A percentile compares a stretch with the other conserved stretches of the same genome.
Evolutionary conservation across 2,888 invertebrate species (phyloP).

Genomic region (Agrilus biguttatus): DNA sequence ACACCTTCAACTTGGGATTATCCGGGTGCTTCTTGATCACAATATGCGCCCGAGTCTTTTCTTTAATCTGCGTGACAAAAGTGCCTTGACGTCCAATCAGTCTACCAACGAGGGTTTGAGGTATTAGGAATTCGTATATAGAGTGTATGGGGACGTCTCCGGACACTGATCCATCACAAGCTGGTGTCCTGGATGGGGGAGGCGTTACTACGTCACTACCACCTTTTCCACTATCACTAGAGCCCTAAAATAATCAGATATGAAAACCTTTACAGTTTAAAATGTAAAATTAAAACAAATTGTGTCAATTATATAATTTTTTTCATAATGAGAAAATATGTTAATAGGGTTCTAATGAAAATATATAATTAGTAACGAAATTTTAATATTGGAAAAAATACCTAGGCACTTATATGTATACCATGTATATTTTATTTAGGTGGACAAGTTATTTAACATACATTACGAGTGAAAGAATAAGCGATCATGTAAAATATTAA

Average conservation of each 20-base stretch:
- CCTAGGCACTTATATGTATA: too few species aligned
- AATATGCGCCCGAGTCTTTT: conserved; percentile 64
- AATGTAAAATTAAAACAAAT: too few species aligned
- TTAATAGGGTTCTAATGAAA: too few species aligned
- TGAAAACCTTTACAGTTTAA: neutral
- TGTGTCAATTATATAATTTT: too few species aligned
- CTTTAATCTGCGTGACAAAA: conserved; percentile 68
- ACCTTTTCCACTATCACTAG: conserved; percentile 75
- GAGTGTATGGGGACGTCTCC: conserved; percentile 25
- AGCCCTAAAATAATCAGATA: conserved; percentile 39
- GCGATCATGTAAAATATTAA: too few species aligned
- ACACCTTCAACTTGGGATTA: conserved; percentile 61
- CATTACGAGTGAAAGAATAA: too few species aligned
- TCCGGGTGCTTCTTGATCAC: conserved; percentile 65
- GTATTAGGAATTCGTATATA: conserved; percentile 60
- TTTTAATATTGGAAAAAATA: too few species aligned
- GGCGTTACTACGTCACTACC: conserved; percentile 59
- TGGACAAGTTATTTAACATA: too few species aligned
- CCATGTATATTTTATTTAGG: too few species aligned
- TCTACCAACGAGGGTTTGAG: conserved; percentile 64
- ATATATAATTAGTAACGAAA: too few species aligned
- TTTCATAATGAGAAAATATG: too few species aligned
- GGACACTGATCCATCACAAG: conserved; percentile 32
- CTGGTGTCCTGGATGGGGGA: conserved; percentile 39
- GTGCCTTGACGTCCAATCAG: conserved; percentile 75